Percentiles rank a stretch among this genome's conserved stretches.
These are phyloP conservation scores for Dipus sagitta DNA, from an alignment of 2,797 vertebrate species.

Conservation along the genomic window DNA sequence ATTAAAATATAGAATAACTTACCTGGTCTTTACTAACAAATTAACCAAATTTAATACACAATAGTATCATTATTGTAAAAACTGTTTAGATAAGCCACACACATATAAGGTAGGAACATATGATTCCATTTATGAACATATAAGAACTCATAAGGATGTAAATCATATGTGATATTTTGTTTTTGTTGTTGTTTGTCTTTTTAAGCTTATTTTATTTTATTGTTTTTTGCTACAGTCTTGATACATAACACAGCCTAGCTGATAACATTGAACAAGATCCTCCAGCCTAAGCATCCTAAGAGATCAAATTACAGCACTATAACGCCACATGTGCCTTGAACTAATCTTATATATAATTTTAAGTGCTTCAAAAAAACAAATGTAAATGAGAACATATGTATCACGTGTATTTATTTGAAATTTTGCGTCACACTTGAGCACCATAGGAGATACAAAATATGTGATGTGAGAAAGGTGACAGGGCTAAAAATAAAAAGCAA, in stretches of 20 bases:
- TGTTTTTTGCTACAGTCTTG: background rate
- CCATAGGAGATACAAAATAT: background rate
- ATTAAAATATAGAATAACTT: background rate
- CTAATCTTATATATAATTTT: background rate
- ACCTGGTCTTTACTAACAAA: background rate
- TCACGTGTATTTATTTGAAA: background rate
- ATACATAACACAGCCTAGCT: background rate
- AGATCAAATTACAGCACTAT: background rate
- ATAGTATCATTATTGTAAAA: background rate
- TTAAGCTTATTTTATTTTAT: too few relatives aligned
- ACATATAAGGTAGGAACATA: background rate
- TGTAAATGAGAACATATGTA: background rate
- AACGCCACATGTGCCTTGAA: too few relatives aligned
- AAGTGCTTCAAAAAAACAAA: slow-evolving; percentile 27
- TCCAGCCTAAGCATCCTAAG: too few relatives aligned
- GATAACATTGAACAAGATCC: too few relatives aligned
- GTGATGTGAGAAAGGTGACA: background rate
- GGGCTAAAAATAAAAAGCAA: background rate
- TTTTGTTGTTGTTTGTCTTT: too few relatives aligned
- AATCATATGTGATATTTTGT: too few relatives aligned
- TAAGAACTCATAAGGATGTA: background rate
- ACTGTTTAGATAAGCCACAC: background rate
- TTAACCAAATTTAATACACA: background rate
- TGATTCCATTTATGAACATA: background rate
- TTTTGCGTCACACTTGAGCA: background rate